A percentile compares a stretch with the other conserved stretches of the same genome.
phyloP scores from a whole-genome alignment of 2,113 vertebrate species.

The Nicator chloris region DNA sequence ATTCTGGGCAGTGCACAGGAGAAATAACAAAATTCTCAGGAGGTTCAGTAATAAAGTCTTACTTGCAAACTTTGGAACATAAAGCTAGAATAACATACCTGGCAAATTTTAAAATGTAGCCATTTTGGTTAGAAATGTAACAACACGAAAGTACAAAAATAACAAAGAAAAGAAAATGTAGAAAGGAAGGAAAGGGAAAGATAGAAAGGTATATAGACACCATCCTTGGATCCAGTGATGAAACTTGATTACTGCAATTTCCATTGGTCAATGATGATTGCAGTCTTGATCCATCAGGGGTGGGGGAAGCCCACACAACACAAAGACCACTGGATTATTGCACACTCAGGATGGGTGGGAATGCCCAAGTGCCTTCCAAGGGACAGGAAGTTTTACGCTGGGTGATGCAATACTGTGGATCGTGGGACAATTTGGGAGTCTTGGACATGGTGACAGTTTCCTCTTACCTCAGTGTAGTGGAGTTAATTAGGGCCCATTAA shows the following conservation, averaged over 20 bases:
- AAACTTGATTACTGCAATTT: not conserved
- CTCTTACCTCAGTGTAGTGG: not conserved
- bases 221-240: not conserved
- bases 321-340: not conserved
- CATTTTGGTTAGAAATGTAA: not conserved
- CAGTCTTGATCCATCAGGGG: not conserved
- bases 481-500: not conserved
- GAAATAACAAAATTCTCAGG: not conserved
- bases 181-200: not conserved
- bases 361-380: not conserved
- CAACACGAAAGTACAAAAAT: not conserved
- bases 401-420: not conserved
- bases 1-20: not conserved
- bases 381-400: not conserved
- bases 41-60: not conserved
- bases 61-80: not conserved
- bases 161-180: not conserved
- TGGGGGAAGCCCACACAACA: not conserved
- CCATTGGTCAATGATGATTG: not conserved
- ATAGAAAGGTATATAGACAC: no score
- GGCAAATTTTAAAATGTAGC: not conserved
- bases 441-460: not conserved
- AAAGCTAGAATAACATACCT: rapidly evolving
- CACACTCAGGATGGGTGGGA: not conserved
- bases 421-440: not conserved